phyloP scores from a whole-genome alignment of 2,113 vertebrate genomes.

The Miniopterus natalensis region DNA sequence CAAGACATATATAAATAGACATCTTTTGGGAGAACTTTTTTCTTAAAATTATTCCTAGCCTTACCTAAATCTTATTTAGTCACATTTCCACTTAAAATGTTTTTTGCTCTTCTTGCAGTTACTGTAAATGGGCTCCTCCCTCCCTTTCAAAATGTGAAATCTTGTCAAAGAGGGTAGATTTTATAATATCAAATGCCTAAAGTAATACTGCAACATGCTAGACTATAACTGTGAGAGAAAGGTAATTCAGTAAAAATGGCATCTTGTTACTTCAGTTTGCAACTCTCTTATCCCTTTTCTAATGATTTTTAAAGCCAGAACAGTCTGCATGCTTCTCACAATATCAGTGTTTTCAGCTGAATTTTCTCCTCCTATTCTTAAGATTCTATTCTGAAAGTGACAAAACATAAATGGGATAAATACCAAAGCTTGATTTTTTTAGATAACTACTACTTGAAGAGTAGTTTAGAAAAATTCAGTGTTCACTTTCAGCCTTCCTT shows the following conservation, averaged over 20 bases:
- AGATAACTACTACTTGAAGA: slow-evolving; percentile 56
- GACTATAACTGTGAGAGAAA: slow-evolving; percentile 36
- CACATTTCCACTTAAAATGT: slow-evolving; percentile 52
- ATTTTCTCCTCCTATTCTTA: slow-evolving; percentile 60
- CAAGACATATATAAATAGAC: slow-evolving; percentile 65
- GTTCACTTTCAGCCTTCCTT: slow-evolving; percentile 61
- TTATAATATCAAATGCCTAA: slow-evolving; percentile 70
- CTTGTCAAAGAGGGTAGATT: slow-evolving; percentile 64
- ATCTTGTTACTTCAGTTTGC: slow-evolving; percentile 51
- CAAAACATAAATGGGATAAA: slow-evolving; percentile 69
- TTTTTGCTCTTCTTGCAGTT: slow-evolving; percentile 57
- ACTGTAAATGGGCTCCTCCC: slow-evolving; percentile 63
- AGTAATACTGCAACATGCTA: slow-evolving; percentile 48
- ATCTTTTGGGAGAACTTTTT: slow-evolving; percentile 51
- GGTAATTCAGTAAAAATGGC: slow-evolving; percentile 60
- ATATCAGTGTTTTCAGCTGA: slow-evolving; percentile 54
- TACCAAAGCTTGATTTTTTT: slow-evolving; percentile 67
- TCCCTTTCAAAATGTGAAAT: slow-evolving; percentile 68
- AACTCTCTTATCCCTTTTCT: slow-evolving; percentile 57
- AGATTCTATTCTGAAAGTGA: slow-evolving; percentile 59
- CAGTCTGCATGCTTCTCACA: slow-evolving; percentile 40
- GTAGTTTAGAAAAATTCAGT: slow-evolving; percentile 52
- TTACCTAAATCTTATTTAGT: slow-evolving; percentile 50
- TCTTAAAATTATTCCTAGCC: slow-evolving; percentile 49
- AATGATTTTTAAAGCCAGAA: slow-evolving; percentile 72